A percentile compares a stretch with the other conserved stretches of the same genome.
Evolutionary conservation across 2,797 vertebrate genomes (phyloP).

Genomic region (Cetoscarus ocellatus): DNA sequence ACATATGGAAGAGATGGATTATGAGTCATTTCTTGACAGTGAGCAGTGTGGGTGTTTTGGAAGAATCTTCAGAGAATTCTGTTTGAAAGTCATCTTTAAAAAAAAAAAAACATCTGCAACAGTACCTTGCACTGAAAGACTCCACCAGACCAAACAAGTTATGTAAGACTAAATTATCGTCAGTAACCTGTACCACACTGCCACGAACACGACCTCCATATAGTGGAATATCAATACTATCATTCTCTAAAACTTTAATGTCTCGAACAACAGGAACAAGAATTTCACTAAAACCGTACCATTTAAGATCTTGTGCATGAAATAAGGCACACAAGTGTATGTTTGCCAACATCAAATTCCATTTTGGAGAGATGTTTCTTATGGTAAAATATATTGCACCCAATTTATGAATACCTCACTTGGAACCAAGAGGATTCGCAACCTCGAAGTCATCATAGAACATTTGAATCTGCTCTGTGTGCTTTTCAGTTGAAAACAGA

Average conservation of each 20-base stretch:
- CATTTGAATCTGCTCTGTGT: constrained; percentile 41
- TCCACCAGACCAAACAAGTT: constrained; percentile 39
- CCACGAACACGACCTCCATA: constrained; percentile 22
- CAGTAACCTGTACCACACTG: constrained; percentile 42
- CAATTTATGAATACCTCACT: constrained; percentile 41
- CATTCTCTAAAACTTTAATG: constrained; percentile 35
- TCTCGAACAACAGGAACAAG: constrained; percentile 34
- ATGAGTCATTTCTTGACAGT: constrained; percentile 17
- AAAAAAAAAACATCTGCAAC: constrained; percentile 41
- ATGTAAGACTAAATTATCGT: constrained; percentile 34
- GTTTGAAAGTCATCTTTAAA: constrained; percentile 47
- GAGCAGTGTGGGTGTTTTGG: constrained; percentile 20
- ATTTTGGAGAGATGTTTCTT: not conserved
- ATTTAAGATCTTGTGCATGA: constrained; percentile 21
- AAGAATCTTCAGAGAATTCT: constrained; percentile 41
- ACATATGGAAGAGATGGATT: constrained; percentile 23
- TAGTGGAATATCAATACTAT: constrained; percentile 39
- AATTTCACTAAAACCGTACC: constrained; percentile 16
- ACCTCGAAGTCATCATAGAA: constrained; percentile 33
- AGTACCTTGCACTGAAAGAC: constrained; percentile 41
- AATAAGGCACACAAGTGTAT: not conserved
- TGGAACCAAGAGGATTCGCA: constrained; percentile 2
- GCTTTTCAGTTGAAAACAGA: constrained; percentile 39
- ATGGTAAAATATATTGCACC: constrained; percentile 46
- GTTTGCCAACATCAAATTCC: too few relatives aligned